phyloP scores from a whole-genome alignment of 1,140 invertebrate species.

The Octopus sinensis region DNA sequence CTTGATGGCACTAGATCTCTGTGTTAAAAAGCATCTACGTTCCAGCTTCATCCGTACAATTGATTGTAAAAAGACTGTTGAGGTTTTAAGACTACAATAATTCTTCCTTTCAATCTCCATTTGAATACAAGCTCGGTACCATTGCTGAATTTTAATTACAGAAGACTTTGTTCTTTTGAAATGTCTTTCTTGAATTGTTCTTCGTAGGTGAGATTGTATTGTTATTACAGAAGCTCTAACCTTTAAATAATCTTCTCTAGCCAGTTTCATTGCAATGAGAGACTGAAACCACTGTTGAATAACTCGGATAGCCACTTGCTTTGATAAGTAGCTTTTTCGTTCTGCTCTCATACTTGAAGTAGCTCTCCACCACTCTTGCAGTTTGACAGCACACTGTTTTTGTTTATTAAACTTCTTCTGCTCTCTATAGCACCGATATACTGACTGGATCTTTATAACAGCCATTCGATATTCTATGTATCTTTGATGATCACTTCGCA shows the following conservation, averaged over 20 bases:
- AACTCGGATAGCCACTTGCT: not conserved
- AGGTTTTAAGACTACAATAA: not conserved
- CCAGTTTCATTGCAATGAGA: not conserved
- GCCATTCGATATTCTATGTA: not conserved
- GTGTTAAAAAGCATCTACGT: not conserved
- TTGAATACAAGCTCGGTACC: conserved; percentile 26
- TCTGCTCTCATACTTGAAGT: conserved; percentile 8
- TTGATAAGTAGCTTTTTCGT: not conserved
- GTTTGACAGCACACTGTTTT: conserved; percentile 25
- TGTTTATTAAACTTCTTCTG: conserved; percentile 20
- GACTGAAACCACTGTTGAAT: not conserved
- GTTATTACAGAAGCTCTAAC: not conserved
- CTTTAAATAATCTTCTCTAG: not conserved
- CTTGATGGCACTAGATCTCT: not conserved
- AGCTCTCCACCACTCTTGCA: conserved; percentile 35
- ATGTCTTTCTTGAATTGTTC: not conserved
- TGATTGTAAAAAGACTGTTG: conserved; percentile 7
- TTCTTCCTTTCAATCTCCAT: not conserved
- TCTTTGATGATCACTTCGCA: not conserved
- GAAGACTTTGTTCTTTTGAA: conserved; percentile 13
- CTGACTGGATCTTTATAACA: not conserved
- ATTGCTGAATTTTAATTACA: conserved; percentile 38
- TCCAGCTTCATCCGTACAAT: not conserved
- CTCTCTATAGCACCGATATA: conserved; percentile 19
- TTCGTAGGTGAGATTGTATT: not conserved